Percentiles rank a stretch among this genome's conserved stretches.
Evolutionary conservation across 1,140 invertebrate genomes (phyloP).

Genomic region (Polyergus mexicanus): DNA sequence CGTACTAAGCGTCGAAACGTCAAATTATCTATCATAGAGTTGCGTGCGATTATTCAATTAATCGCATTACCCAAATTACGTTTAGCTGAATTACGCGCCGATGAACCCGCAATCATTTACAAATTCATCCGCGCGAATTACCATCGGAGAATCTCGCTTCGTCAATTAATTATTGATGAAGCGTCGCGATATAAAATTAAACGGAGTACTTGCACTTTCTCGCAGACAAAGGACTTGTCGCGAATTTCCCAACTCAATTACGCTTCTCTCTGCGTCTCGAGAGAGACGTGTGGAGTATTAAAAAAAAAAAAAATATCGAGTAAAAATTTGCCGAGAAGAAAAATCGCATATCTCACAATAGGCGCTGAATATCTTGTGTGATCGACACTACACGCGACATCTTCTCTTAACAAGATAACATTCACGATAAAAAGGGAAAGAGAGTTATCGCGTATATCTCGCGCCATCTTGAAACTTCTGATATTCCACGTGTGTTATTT

Average conservation of each 20-base stretch:
- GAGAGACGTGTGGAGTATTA: too few species aligned
- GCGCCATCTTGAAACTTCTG: not conserved
- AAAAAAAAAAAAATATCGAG: not conserved
- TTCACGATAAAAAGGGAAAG: not conserved
- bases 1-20: conserved; percentile 39
- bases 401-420: not conserved
- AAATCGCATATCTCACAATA: not conserved
- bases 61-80: conserved; percentile 42
- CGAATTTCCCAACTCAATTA: not conserved
- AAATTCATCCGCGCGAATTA: conserved; percentile 36
- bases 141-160: conserved; percentile 3
- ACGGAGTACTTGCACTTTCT: not conserved
- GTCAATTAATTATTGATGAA: conserved; percentile 55
- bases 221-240: not conserved
- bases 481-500: conserved; percentile 2
- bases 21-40: conserved; percentile 62
- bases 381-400: not conserved
- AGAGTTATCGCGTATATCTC: conserved; percentile 8
- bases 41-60: conserved; percentile 56
- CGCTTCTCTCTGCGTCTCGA: too few species aligned
- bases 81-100: conserved; percentile 52
- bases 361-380: not conserved
- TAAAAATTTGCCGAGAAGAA: conserved; percentile 1
- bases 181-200: not conserved
- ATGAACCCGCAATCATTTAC: conserved; percentile 50